These are phyloP conservation scores for Cerastoderma edule DNA, from an alignment of 2,888 invertebrate species.

Conservation along the genomic window DNA sequence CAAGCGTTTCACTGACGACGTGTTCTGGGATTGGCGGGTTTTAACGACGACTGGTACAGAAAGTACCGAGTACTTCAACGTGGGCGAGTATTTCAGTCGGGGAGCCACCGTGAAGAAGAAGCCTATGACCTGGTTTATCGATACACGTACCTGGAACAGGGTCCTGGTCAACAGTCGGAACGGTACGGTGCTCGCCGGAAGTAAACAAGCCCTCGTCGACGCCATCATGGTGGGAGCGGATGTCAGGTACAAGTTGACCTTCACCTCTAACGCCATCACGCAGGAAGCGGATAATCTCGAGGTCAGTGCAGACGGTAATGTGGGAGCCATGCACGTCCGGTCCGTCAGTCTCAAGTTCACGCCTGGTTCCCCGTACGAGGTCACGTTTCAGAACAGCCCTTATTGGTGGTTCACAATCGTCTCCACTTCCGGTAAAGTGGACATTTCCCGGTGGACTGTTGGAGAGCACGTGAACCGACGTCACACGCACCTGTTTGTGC, in stretches of 20 bases:
- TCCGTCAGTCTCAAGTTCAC: conserved; percentile 60
- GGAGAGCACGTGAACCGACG: conserved; percentile 61
- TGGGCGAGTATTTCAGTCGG: conserved; percentile 56
- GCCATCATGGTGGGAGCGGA: conserved; percentile 58
- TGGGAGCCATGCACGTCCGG: conserved; percentile 60
- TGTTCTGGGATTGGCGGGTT: conserved; percentile 62
- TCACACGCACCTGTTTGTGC: conserved; percentile 54
- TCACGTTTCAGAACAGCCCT: conserved; percentile 59
- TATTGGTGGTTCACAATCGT: conserved; percentile 63
- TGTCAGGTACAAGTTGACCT: conserved; percentile 53
- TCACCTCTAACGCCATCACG: conserved; percentile 52
- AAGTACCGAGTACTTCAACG: conserved; percentile 54
- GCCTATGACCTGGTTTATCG: conserved; percentile 63
- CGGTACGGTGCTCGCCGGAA: conserved; percentile 45
- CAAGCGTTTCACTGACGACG: conserved; percentile 56
- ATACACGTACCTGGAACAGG: conserved; percentile 58
- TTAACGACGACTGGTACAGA: conserved; percentile 59
- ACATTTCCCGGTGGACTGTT: conserved; percentile 61
- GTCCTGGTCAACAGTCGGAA: conserved; percentile 51
- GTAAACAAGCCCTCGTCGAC: conserved; percentile 40
- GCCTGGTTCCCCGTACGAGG: conserved; percentile 51
- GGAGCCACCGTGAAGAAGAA: conserved; percentile 48
- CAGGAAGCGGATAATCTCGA: conserved; percentile 60
- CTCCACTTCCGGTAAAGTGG: conserved; percentile 56
- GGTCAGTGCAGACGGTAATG: conserved; percentile 58